Conservation (phyloP, 2,797 vertebrate genomes). For the Otolemur crassicaudatus region DNA sequence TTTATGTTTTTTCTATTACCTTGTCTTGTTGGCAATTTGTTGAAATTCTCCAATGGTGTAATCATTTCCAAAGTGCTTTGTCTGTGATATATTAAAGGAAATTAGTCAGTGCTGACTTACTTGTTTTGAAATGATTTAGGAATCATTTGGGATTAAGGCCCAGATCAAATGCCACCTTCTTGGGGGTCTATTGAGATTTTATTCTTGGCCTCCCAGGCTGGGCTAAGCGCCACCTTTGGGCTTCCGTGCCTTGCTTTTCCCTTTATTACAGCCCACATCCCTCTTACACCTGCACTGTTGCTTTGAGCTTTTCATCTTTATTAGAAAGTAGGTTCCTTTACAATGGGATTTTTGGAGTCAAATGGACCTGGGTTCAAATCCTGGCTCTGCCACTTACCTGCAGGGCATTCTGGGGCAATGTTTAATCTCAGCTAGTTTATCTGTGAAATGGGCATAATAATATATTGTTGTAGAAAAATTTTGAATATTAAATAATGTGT, state of each 20-base stretch:
- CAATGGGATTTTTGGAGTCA: background rate
- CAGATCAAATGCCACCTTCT: background rate
- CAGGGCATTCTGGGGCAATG: background rate
- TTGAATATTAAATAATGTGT: background rate
- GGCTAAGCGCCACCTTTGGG: background rate
- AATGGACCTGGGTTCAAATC: background rate
- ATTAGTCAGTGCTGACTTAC: constrained; percentile 30
- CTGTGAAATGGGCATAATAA: background rate
- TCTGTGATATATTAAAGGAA: constrained; percentile 52
- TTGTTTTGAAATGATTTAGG: constrained; percentile 24
- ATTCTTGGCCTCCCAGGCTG: background rate
- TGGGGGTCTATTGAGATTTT: background rate
- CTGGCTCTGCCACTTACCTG: background rate
- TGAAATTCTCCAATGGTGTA: constrained; percentile 33
- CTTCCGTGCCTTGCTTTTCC: background rate
- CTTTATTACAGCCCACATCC: background rate
- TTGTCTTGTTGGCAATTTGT: constrained; percentile 54
- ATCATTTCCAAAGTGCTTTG: constrained; percentile 57
- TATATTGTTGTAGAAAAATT: background rate
- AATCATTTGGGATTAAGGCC: background rate
- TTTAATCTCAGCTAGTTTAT: background rate
- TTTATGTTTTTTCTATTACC: constrained; percentile 67
- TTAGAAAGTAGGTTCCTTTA: background rate
- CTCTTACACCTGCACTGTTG: background rate
- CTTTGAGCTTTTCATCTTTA: background rate